Evolutionary conservation across 1,140 invertebrate genomes (phyloP), one percentile per base, ranked within the genome.

Genomic region (Drosophila bipectinata): DNA sequence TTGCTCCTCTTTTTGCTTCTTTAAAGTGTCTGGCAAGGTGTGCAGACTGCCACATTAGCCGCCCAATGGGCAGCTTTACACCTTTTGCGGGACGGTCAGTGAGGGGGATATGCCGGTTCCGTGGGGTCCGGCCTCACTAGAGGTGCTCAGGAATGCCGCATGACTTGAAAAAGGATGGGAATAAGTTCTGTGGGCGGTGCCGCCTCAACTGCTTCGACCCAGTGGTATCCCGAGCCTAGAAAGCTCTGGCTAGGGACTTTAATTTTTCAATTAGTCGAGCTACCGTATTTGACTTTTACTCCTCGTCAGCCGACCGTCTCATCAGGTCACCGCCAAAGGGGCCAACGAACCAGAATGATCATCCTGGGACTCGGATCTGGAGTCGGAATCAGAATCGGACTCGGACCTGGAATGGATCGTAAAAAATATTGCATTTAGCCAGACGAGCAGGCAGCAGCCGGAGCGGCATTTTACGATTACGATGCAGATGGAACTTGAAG

Each of bases 241-340:
- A 69, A 69, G 34, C 69, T 69, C 41, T 59, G 26, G 49, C 39
- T 14, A 21, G 30, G 34, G 55, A 75, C 55, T 90, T 80, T 79
- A 84, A 90, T 90, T 90, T 90, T 90, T 87, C 85, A 90, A 90
- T 90, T 90, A 90, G 87, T 90, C 45, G 59, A 82, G 87, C 87
- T 90, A 82, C 87, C 81, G 87, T 90, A 79, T 85, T 90, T 82
- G 71, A 76, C 69, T 79, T 78, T 62, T 62, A 57, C 59, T 68
- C 28, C 48, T 57, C 51, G 55, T 7, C 60, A 34, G 28, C 28
- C 34, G 44, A 32, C 47, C 28, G 10, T 5, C 9, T 8, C 4
- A 37, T 10, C n/a, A 67, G 18, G 18, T 18, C 60, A 53, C 58
- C 55, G 72, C 55, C 59, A 72, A 83, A 72, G 66, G 28, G 69